Evolutionary conservation across 2,797 vertebrate genomes (phyloP), one percentile per base, ranked within the genome.

Genomic region (Nannoperca obscura): DNA sequence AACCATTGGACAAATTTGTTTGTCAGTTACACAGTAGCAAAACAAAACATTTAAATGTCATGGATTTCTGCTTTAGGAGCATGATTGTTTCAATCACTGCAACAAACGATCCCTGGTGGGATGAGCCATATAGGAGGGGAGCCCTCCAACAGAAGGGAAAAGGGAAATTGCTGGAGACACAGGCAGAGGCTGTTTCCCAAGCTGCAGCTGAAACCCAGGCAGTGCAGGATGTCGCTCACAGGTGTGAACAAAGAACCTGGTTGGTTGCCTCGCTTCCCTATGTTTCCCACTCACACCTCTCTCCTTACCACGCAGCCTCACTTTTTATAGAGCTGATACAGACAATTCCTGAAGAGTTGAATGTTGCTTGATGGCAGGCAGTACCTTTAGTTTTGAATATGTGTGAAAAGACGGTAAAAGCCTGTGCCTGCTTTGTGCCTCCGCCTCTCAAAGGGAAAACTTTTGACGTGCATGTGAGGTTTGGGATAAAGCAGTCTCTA

Each of bases 161-260:
- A 68, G 17, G 50, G 47, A 65, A 47, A 54, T 20, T 52, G 68
- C 8, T 34, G 50, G 77, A 83, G 66, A 66, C 71, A 49, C 71
- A 34, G 27, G 62, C 47, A 59, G 71, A 68, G 47, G 4, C 47
- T 47, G 49, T 50, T 77, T 27, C 70, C 82, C 40, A 76, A 79
- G 70, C 17, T 22, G 61, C 76, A 68, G 86, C 74, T 61, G 72
- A 47, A 44, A 81, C 83, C 71, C 20, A 1, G 61, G 81, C 85
- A 85, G 63, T 15, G 2, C 78, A 83, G 81, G 85, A 87, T 84
- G 86, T 82, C 20, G 54, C 85, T 90, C 79, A 82, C 85, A 92
- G 89, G 90, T 92, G 92, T 83, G 86, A 92, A 92, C 84, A 81
- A 88, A 83, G 76, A 81, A 70, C 74, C 81, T 73, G 81, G 75